phyloP scores from a whole-genome alignment of 2,797 vertebrate species.

The Sebastes oblongus region DNA sequence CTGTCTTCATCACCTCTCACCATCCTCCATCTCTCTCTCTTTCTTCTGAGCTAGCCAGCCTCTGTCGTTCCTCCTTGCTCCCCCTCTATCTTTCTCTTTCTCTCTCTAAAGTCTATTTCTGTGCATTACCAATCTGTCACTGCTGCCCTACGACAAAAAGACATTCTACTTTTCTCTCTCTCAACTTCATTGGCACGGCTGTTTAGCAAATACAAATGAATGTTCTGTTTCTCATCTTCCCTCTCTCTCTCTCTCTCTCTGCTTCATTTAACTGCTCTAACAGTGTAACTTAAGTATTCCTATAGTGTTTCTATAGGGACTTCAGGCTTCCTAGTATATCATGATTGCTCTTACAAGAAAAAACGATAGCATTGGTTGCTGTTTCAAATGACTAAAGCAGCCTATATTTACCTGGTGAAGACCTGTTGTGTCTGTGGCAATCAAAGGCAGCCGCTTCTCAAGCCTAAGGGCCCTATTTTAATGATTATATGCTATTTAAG shows the following conservation, averaged over 20 bases:
- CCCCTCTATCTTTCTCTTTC: background rate
- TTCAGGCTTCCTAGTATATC: background rate
- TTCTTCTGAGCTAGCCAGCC: conserved; percentile 25
- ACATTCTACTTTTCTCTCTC: conserved; percentile 26
- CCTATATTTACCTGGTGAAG: background rate
- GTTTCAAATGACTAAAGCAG: background rate
- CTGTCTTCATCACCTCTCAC: conserved; percentile 60
- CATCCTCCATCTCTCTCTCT: conserved; percentile 40
- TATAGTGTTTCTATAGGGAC: background rate
- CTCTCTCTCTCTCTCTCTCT: background rate
- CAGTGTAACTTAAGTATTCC: background rate
- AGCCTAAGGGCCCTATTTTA: too few relatives aligned
- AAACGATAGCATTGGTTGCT: background rate
- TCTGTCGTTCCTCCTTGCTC: conserved; percentile 4
- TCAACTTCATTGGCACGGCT: background rate
- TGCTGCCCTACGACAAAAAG: conserved; percentile 44
- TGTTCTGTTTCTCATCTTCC: background rate
- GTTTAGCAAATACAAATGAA: background rate
- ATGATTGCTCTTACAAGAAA: background rate
- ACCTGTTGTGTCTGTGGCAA: background rate
- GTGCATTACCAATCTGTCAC: conserved; percentile 57
- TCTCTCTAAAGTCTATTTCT: conserved; percentile 58
- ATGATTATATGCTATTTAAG: too few relatives aligned
- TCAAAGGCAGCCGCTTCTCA: background rate
- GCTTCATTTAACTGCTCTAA: background rate